phyloP scores from a whole-genome alignment of 2,888 invertebrate genomes.

The Noctua janthe region DNA sequence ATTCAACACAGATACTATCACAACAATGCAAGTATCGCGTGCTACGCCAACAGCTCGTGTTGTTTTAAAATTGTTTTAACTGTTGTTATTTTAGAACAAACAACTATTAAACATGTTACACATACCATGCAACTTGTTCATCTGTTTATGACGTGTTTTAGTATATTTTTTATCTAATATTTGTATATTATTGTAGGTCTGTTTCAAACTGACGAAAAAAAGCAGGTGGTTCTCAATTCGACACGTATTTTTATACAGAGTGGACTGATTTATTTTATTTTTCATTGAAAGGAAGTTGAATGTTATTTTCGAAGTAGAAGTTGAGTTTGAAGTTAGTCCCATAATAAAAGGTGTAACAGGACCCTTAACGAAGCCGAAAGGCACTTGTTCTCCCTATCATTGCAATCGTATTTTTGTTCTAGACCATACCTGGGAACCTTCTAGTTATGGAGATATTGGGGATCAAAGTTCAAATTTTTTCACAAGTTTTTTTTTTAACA shows the following conservation, averaged over 20 bases:
- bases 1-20: conserved; percentile 31
- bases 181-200: not conserved
- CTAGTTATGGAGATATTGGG: too few relatives aligned
- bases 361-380: too few relatives aligned
- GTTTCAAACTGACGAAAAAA: not conserved
- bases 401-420: too few relatives aligned
- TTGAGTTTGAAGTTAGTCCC: too few relatives aligned
- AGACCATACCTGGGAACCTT: too few relatives aligned
- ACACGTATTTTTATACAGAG: not conserved
- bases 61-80: conserved; percentile 6
- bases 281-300: too few relatives aligned
- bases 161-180: not conserved
- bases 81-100: conserved; percentile 41
- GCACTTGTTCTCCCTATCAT: too few relatives aligned
- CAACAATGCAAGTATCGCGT: conserved; percentile 45
- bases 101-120: conserved; percentile 19
- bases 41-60: conserved; percentile 11
- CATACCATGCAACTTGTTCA: not conserved
- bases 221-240: not conserved
- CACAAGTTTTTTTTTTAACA: too few relatives aligned
- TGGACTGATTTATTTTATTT: not conserved
- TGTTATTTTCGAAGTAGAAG: too few relatives aligned
- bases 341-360: too few relatives aligned
- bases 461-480: too few relatives aligned
- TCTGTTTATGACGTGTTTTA: conserved; percentile 1